Base-by-base conservation (phyloP, 2,888 invertebrate species). In the Mellilla xanthometata region DNA sequence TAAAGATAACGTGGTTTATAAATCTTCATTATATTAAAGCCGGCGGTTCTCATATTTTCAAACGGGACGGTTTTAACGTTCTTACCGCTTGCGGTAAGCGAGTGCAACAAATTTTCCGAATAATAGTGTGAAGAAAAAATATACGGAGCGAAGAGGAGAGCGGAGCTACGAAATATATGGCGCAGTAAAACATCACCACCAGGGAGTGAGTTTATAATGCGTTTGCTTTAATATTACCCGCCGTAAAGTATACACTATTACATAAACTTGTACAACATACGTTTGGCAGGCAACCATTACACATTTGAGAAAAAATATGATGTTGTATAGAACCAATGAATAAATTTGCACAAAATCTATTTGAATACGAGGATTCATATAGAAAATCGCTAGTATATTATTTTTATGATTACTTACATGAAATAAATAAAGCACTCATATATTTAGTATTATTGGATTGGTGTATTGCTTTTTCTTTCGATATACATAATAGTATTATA, bases 21-120 rank as follows among this genome's bases (percentile, higher is more conserved):
- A 82, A 83, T 85, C 80, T 81, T 82, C 75, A 80, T 84, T 83
- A 80, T 66, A 62, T 67, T 74, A 76, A 78, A 73, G 70, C 76
- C 58, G 61, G 64, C 65, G 64, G 73, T 66, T 70, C 75, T 80
- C 78, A 80, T 85, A 83, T 81, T 81, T 81, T 72, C 64, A 71
- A 74, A 68, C 70, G 63, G 68, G 76, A 76, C 73, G 58, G 73
- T 72, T 77, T 80, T 77, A 81, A 77, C 75, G 79, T 65, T 74
- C 69, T 73, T 71, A 74, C 72, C 72, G 75, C 71, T 76, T 73
- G 76, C 71, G 74, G 76, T 78, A 76, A 80, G 74, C 76, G 76
- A 72, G 62, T 72, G 76, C 77, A 73, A 78, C 72, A 76, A 76
- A 77, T 81, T 80, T 76, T 70, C 62, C 62, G 68, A 72, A 77